Evolutionary conservation across 2,888 invertebrate species (phyloP).

Genomic region (Dioctria linearis): DNA sequence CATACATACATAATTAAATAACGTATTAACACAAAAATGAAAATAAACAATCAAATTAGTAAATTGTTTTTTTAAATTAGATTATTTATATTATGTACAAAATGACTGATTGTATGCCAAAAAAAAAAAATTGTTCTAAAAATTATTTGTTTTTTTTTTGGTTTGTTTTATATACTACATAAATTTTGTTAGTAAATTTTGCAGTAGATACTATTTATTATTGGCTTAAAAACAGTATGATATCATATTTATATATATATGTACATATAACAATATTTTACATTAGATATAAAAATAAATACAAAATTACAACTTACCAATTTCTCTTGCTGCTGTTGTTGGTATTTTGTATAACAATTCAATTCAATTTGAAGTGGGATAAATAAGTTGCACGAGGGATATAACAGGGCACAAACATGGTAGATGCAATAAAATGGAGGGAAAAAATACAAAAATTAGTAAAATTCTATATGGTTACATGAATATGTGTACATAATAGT

Average conservation of each 20-base stretch:
- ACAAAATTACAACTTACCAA: slow-evolving; percentile 25
- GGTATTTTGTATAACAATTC: neutral
- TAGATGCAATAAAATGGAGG: neutral
- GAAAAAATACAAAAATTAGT: neutral
- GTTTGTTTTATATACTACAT: neutral
- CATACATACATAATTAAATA: neutral
- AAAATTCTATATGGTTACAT: neutral
- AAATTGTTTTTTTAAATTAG: neutral
- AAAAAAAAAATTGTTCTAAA: no score
- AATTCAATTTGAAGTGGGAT: neutral
- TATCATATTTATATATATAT: no score
- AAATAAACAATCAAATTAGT: neutral
- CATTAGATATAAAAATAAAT: neutral
- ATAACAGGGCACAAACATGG: slow-evolving; percentile 3
- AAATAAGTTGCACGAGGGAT: neutral
- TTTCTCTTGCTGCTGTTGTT: slow-evolving; percentile 7
- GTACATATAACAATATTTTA: neutral
- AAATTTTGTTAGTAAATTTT: neutral
- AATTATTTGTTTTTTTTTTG: neutral
- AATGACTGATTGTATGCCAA: neutral
- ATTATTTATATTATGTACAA: neutral
- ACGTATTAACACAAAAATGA: neutral
- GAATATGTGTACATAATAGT: neutral
- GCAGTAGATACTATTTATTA: no score
- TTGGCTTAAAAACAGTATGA: no score